phyloP scores from a whole-genome alignment of 1,140 invertebrate species.

The Euwallacea fornicatus region DNA sequence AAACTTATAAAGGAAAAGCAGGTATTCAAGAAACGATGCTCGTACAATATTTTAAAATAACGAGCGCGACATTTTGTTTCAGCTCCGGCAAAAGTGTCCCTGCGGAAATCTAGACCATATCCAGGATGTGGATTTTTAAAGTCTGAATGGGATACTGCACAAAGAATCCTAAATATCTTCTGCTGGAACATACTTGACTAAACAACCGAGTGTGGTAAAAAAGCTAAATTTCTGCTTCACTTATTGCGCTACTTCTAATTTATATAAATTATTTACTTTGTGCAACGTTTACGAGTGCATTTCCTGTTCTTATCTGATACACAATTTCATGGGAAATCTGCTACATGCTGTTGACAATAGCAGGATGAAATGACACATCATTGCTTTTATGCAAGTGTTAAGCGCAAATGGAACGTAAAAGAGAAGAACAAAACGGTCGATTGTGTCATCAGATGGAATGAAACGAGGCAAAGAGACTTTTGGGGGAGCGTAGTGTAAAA shows the following conservation, averaged over 20 bases:
- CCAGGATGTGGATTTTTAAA: constrained; percentile 31
- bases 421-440: not conserved
- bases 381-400: not conserved
- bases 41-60: constrained; percentile 37
- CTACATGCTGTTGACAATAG: constrained; percentile 4
- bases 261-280: not conserved
- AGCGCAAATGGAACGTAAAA: not conserved
- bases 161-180: constrained; percentile 15
- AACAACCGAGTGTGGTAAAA: not conserved
- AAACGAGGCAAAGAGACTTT: no score
- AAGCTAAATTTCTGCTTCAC: not conserved
- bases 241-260: not conserved
- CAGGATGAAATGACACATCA: constrained; percentile 1
- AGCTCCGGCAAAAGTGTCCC: constrained; percentile 32
- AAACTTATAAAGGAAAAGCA: not conserved
- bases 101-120: constrained; percentile 33
- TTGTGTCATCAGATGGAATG: not conserved
- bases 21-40: constrained; percentile 16
- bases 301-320: not conserved
- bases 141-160: constrained; percentile 21
- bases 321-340: constrained; percentile 1
- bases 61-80: constrained; percentile 32
- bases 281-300: not conserved
- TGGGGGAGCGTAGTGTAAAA: not conserved
- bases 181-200: not conserved